Conservation (phyloP, 2,113 vertebrate genomes). For the Procavia capensis region DNA sequence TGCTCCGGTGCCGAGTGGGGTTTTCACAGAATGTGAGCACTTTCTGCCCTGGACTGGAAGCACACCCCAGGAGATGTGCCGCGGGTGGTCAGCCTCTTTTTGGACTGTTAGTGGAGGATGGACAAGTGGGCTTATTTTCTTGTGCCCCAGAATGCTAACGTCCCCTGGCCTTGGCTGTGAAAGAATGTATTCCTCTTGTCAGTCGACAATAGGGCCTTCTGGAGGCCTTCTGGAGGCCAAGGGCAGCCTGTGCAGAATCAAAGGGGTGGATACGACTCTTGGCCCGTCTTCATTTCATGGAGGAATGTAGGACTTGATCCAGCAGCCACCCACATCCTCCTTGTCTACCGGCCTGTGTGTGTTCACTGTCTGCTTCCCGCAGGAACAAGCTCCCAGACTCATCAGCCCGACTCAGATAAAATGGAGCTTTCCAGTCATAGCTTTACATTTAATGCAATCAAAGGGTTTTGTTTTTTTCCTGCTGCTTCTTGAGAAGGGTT, state of each 20-base stretch:
- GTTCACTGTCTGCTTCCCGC: slow-evolving; percentile 73
- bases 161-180: slow-evolving; percentile 71
- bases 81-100: neutral
- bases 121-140: slow-evolving; percentile 62
- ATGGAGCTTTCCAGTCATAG: slow-evolving; percentile 13
- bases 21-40: neutral
- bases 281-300: slow-evolving; percentile 83
- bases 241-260: slow-evolving; percentile 81
- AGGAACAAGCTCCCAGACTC: neutral
- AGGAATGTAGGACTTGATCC: slow-evolving; percentile 85
- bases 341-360: slow-evolving; percentile 79
- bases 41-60: neutral
- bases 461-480: neutral
- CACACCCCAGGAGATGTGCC: neutral
- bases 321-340: slow-evolving; percentile 85
- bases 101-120: neutral
- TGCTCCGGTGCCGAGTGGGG: neutral
- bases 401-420: neutral
- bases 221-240: slow-evolving; percentile 80
- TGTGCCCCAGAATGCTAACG: slow-evolving; percentile 64
- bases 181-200: slow-evolving; percentile 80
- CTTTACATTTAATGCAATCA: neutral
- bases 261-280: slow-evolving; percentile 80
- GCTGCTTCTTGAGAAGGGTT: neutral
- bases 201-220: slow-evolving; percentile 74